Base-by-base conservation (phyloP, 1,140 invertebrate genomes). In the Temnothorax curvispinosus region DNA sequence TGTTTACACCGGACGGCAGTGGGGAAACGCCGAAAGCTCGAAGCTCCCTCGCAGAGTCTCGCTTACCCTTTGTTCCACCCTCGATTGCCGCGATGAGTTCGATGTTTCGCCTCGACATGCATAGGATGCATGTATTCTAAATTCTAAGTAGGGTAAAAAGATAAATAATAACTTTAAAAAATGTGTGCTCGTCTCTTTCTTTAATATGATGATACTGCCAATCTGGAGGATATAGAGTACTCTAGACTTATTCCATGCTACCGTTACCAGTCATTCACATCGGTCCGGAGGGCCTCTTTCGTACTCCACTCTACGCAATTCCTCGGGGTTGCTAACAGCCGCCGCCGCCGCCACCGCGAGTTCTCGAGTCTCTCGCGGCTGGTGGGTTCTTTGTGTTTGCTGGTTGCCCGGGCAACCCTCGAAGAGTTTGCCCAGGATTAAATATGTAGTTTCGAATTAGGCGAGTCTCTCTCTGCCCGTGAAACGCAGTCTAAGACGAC, bases 401-500 rank as follows among this genome's bases (percentile, higher is more conserved):
- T 64, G 90, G 89, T 92, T 92, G 85, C 92, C 87, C 80, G 74
- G 92, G 91, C 84, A 92, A 93, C 93, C 86, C 89, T 75, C 71
- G 74, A 74, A 64, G 56, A 91, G 94, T 95, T 94, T 94, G 91
- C 91, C 80, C 87, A 94, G 90, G 91, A 94, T 95, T 94, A 95
- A 95, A 95, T 94, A 95, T 95, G 94, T 94, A 94, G 91, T 93
- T 94, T 94, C 90, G 92, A 93, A 95, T 95, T 94, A 95, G 94
- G 92, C 88, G 67, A 71, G 5, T 35, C 65, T 64, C 58, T 64
- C 60, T 47, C 38, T 13, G 11, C 18, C 27, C 54, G 56, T 84
- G 41, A 84, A 84, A 75, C 44, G 80, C n/a, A 18, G n/a, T 84
- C 54, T 75, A 84, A 84, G 69, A 84, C 27, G 54, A 75, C 32